These are phyloP conservation scores for Potorous gilbertii DNA, from an alignment of 2,797 vertebrate genomes.

Conservation along the genomic window DNA sequence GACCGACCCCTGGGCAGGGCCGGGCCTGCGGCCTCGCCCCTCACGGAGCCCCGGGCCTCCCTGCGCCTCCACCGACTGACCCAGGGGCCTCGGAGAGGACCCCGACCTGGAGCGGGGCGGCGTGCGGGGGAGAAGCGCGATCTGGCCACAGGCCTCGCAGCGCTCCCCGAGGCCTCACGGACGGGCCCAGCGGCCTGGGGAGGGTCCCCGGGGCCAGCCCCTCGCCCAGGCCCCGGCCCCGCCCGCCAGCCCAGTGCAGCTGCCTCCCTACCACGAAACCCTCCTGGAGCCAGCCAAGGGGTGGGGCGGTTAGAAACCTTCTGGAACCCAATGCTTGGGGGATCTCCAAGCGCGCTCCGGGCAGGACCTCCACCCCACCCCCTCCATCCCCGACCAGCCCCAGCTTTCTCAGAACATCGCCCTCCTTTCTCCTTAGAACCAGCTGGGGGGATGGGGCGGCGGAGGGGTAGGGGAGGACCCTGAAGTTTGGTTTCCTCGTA, in stretches of 20 bases:
- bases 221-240: neutral
- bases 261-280: conserved; percentile 16
- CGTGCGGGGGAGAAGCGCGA: conserved; percentile 45
- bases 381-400: conserved; percentile 12
- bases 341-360: conserved; percentile 28
- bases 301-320: conserved; percentile 35
- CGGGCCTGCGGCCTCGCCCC: conserved; percentile 59
- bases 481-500: conserved; percentile 19
- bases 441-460: neutral
- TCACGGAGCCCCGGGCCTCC: conserved; percentile 39
- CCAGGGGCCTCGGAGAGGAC: neutral
- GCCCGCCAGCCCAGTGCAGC: neutral
- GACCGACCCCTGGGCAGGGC: conserved; percentile 55
- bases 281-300: conserved; percentile 15
- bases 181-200: conserved; percentile 22
- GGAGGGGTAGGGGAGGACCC: conserved; percentile 23
- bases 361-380: conserved; percentile 19
- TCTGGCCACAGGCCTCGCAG: conserved; percentile 3
- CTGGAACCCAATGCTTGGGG: neutral
- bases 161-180: neutral
- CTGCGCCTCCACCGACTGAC: neutral
- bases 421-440: conserved; percentile 16
- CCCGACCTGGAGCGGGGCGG: conserved; percentile 3
- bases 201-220: neutral
- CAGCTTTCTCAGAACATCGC: neutral